Base-by-base conservation (phyloP, 1,140 invertebrate species). In the Matsumurasca onukii region DNA sequence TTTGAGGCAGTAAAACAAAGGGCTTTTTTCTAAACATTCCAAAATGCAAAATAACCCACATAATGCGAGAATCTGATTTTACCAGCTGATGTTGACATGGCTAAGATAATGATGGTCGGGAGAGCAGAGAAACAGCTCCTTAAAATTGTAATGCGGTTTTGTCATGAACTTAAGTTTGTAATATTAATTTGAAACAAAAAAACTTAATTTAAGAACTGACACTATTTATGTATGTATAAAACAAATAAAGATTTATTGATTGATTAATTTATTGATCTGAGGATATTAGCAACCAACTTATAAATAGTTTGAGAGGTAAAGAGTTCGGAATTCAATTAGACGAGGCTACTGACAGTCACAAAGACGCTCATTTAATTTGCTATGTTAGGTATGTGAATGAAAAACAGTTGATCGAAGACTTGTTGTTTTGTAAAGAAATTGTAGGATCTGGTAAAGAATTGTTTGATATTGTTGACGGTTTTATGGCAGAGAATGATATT, bases 11-110 rank as follows among this genome's bases (percentile, higher is more conserved):
- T 39, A 39, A 39, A 39, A 39, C 34, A 39, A 39, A 31, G 30
- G 31, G 66, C 51, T 22, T 51, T n/a, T 49, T 31, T 67, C 27
- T 24, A 34, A 13, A 61, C 55, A 57, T 5, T 22, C 27, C 52
- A 67, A 67, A 67, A 31, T 30, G 27, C 72, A 77, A 80, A 76
- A 39, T 9, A 17, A 5, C 75, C 66, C 74, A 78, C 70, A 78
- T 74, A 66, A 76, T 78, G 74, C 69, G 75, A 79, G 68, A 61
- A 77, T 51, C 71, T 77, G 67, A 75, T 79, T 75, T 66, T 79
- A 73, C 74, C 76, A 67, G 76, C 74, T 68, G 71, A 74, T 70
- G 71, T 75, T 52, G 69, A 75, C 69, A 75, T 77, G 73, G 75
- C 76, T 48, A 66, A 70, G 65, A 73, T 75, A 73, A 75, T 76